Percentiles rank a stretch among this genome's conserved stretches.
Evolutionary conservation across 2,888 invertebrate genomes (phyloP).

Genomic region (Dugesia japonica): DNA sequence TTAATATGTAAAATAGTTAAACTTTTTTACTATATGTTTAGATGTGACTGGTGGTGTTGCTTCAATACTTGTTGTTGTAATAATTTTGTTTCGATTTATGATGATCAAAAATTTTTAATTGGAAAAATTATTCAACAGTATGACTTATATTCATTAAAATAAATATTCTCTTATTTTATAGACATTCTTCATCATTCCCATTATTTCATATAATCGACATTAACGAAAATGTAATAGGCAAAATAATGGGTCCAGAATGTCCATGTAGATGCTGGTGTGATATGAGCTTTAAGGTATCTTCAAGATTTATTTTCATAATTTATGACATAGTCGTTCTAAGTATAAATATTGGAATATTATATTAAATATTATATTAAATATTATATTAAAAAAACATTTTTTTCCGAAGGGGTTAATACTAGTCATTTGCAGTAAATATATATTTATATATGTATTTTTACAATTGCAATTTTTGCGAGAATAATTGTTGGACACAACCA

Average conservation of each 20-base stretch:
- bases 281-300: not conserved
- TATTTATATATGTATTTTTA: too few species aligned
- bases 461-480: too few species aligned
- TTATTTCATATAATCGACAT: not conserved
- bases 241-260: not conserved
- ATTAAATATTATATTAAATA: too few species aligned
- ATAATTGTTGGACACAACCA: too few species aligned
- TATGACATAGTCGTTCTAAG: too few species aligned
- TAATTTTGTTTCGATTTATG: not conserved
- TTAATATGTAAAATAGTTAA: too few species aligned
- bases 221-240: not conserved
- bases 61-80: not conserved
- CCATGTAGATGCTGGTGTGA: not conserved
- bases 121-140: not conserved
- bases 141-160: not conserved
- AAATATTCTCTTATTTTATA: not conserved
- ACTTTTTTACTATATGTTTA: too few species aligned
- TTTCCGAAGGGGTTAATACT: too few species aligned
- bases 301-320: too few species aligned
- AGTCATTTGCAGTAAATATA: too few species aligned
- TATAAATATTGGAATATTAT: too few species aligned
- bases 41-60: not conserved
- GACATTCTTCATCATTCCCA: not conserved
- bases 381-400: too few species aligned
- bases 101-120: not conserved